Evolutionary conservation across 2,113 vertebrate genomes (phyloP).

Genomic region (cat (Felis catus)): DNA sequence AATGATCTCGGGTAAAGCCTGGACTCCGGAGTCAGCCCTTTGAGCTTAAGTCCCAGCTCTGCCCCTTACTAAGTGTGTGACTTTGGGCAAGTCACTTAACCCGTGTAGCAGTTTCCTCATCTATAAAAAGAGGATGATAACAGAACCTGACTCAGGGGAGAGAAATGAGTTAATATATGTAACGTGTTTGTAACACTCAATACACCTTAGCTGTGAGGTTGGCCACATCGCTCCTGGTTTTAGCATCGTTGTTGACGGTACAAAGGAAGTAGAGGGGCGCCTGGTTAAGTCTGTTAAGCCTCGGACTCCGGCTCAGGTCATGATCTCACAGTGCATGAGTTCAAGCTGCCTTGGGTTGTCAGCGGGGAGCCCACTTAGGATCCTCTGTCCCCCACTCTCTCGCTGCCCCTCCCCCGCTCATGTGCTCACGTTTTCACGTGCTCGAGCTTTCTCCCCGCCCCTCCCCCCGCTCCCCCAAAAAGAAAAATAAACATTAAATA

Average conservation of each 20-base stretch:
- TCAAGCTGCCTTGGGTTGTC: too few species aligned
- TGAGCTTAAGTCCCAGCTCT: background rate
- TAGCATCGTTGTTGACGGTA: background rate
- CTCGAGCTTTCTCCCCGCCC: too few species aligned
- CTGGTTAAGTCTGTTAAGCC: too few species aligned
- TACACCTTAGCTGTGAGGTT: background rate
- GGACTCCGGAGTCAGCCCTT: background rate
- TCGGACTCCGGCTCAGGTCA: too few species aligned
- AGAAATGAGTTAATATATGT: background rate
- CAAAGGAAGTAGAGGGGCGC: background rate
- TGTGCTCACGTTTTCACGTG: too few species aligned
- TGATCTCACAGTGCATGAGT: too few species aligned
- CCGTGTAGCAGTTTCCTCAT: background rate
- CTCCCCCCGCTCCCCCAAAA: too few species aligned
- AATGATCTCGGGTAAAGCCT: background rate
- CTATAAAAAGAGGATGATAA: background rate
- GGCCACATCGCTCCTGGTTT: background rate
- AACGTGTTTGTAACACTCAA: background rate
- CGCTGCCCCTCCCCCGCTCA: too few species aligned
- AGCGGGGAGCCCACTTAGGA: too few species aligned
- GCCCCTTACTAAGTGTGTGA: background rate
- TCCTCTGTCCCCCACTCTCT: too few species aligned
- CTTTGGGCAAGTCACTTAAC: background rate
- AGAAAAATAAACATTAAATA: too few species aligned
- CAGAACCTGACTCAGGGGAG: background rate